phyloP scores from a whole-genome alignment of 2,888 invertebrate genomes.

The Ferrisia virgata region DNA sequence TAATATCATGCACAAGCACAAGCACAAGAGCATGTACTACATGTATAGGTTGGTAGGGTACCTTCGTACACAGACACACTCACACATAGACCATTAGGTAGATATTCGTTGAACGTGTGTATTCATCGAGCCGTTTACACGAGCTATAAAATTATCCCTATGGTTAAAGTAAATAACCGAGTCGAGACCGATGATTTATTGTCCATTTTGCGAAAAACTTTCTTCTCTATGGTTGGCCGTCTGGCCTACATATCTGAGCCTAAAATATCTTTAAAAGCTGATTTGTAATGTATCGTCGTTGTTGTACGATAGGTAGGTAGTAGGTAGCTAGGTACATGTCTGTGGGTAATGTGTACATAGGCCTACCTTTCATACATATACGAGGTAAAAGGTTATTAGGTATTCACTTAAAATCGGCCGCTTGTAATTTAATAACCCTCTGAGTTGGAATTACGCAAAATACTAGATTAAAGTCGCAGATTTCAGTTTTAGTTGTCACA shows the following conservation, averaged over 20 bases:
- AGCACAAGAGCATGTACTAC: no score
- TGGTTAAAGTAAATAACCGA: constrained; percentile 24
- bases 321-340: no score
- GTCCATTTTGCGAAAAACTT: constrained; percentile 25
- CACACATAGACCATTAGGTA: no score
- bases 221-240: background rate
- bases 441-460: no score
- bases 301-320: no score
- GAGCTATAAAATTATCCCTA: constrained; percentile 31
- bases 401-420: background rate
- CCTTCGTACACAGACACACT: background rate
- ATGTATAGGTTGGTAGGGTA: no score
- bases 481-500: no score
- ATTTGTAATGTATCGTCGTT: constrained; percentile 24
- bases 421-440: no score
- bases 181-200: constrained; percentile 24
- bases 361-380: background rate
- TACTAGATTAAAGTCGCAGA: no score
- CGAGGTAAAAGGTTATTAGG: background rate
- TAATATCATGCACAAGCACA: no score
- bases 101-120: no score
- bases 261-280: constrained; percentile 15
- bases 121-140: constrained; percentile 35
- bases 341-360: no score
- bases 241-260: background rate